A percentile compares a stretch with the other conserved stretches of the same genome.
Evolutionary conservation across 2,113 vertebrate genomes (phyloP).

Genomic region (Phoxinus phoxinus): DNA sequence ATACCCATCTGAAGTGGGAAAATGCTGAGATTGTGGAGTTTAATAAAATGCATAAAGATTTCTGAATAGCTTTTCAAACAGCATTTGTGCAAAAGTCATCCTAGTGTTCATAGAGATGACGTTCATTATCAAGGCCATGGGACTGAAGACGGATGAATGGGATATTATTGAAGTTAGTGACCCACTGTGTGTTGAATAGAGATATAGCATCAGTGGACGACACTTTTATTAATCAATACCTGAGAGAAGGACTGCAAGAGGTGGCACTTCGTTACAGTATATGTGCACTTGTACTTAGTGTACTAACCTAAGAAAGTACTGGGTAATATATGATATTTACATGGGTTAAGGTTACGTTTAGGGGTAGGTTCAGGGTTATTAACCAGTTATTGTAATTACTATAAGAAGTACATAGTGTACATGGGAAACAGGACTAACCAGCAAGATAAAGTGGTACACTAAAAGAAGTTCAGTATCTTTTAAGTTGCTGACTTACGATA

Average conservation of each 20-base stretch:
- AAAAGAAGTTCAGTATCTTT: conserved; percentile 33
- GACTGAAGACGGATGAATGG: neutral
- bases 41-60: neutral
- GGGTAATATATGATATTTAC: too few relatives aligned
- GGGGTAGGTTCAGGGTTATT: too few relatives aligned
- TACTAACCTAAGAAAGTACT: too few relatives aligned
- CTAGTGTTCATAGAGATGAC: neutral
- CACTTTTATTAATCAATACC: neutral
- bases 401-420: too few relatives aligned
- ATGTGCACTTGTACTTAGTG: too few relatives aligned
- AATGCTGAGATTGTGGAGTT: too few relatives aligned
- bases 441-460: neutral
- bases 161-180: neutral
- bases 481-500: neutral
- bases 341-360: too few relatives aligned
- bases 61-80: neutral
- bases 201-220: neutral
- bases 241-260: neutral
- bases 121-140: neutral
- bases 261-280: neutral
- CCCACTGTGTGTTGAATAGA: neutral
- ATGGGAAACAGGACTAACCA: too few relatives aligned
- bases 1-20: neutral
- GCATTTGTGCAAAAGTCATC: too few relatives aligned
- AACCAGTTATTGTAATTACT: too few relatives aligned